A percentile compares a stretch with the other conserved stretches of the same genome.
Evolutionary conservation across 2,888 invertebrate species (phyloP).

Genomic region (Polia nebulosa): DNA sequence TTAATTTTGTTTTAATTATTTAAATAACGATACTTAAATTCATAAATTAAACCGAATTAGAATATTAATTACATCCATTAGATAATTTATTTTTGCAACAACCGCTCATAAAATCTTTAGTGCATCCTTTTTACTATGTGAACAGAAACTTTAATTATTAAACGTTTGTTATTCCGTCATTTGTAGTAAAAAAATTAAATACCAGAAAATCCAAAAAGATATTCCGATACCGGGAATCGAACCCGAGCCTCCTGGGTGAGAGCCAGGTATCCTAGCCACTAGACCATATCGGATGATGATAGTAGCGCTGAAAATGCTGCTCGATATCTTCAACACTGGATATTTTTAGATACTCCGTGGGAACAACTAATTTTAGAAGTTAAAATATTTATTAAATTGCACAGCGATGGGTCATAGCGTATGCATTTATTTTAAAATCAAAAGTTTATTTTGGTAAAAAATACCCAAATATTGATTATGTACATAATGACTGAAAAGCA

Average conservation of each 20-base stretch:
- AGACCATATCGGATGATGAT: constrained; percentile 88
- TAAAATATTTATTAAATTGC: background rate
- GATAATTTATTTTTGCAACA: constrained; percentile 28
- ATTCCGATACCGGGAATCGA: constrained; percentile 89
- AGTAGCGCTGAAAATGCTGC: fast-evolving
- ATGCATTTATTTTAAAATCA: background rate
- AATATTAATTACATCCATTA: constrained; percentile 26
- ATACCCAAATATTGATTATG: background rate
- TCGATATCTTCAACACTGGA: background rate
- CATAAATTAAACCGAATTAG: constrained; percentile 11
- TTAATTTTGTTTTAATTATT: constrained; percentile 5
- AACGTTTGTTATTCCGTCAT: constrained; percentile 27
- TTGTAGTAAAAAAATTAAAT: background rate
- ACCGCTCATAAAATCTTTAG: constrained; percentile 1
- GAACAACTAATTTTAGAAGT: background rate
- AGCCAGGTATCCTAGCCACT: constrained; percentile 94
- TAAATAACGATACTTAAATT: constrained; percentile 15
- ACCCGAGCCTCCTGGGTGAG: constrained; percentile 93
- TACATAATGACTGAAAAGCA: background rate
- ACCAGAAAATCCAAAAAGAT: constrained; percentile 51
- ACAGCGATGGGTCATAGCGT: too few species aligned
- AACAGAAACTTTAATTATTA: background rate
- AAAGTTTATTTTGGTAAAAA: background rate
- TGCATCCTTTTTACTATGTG: background rate
- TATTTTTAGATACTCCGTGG: background rate